Percentiles rank a stretch among this genome's conserved stretches.
Evolutionary conservation across 2,888 invertebrate species (phyloP).

Genomic region (Archips crataeganus): DNA sequence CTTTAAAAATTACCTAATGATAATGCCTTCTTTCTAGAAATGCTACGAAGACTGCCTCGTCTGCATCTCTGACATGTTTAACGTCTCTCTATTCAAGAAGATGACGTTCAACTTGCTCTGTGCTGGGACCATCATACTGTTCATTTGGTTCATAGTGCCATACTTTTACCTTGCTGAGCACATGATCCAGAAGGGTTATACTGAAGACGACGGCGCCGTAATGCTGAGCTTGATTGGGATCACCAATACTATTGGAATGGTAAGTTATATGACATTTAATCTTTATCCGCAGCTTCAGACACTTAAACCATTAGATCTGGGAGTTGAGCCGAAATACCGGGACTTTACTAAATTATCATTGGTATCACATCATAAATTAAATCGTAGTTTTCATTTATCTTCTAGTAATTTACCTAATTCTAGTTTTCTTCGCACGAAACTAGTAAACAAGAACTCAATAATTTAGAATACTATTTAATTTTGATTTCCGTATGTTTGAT

Average conservation of each 20-base stretch:
- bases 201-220: conserved; percentile 90
- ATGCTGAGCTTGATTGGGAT: conserved; percentile 95
- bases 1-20: too few species aligned
- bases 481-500: neutral
- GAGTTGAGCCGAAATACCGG: too few species aligned
- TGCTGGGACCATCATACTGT: conserved; percentile 94
- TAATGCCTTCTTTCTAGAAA: conserved; percentile 59
- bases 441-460: too few species aligned
- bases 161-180: conserved; percentile 97
- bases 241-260: conserved; percentile 96
- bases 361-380: too few species aligned
- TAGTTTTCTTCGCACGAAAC: too few species aligned
- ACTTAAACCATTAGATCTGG: too few species aligned
- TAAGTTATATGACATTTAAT: conserved; percentile 64
- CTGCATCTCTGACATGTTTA: conserved; percentile 84
- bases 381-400: too few species aligned
- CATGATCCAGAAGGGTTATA: conserved; percentile 89
- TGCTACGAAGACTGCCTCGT: conserved; percentile 76
- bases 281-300: too few species aligned
- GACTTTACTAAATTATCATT: too few species aligned
- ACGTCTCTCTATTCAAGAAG: conserved; percentile 92
- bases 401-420: too few species aligned
- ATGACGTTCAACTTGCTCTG: conserved; percentile 93
- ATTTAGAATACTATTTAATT: too few species aligned
- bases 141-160: conserved; percentile 97